These are phyloP conservation scores for Todiramphus chloris DNA, from an alignment of 2,113 vertebrate species.

Conservation along the genomic window DNA sequence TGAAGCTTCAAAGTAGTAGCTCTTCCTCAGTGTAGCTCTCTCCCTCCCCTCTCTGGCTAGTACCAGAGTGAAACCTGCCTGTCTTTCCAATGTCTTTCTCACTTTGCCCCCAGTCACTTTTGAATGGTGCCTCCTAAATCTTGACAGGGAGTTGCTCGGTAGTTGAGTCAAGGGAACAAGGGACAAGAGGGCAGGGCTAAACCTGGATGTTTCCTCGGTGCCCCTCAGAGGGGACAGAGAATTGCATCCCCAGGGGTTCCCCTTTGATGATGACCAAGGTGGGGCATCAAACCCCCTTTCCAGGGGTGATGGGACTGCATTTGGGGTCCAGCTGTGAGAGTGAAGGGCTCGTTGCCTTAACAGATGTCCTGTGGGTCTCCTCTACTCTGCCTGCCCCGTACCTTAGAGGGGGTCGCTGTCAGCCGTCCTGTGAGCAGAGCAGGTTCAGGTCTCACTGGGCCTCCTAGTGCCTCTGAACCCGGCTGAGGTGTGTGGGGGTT, in stretches of 20 bases:
- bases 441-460: neutral
- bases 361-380: neutral
- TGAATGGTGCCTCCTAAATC: neutral
- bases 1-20: neutral
- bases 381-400: neutral
- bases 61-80: neutral
- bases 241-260: neutral
- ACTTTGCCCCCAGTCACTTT: neutral
- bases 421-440: neutral
- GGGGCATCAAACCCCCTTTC: neutral
- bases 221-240: neutral
- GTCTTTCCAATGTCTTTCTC: neutral
- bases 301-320: neutral
- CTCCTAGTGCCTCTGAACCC: neutral
- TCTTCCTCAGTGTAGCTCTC: neutral
- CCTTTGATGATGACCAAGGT: neutral
- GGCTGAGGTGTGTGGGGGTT: rapidly evolving
- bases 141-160: neutral
- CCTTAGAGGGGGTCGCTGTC: neutral
- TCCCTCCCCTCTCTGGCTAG: neutral
- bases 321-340: neutral
- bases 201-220: neutral
- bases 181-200: rapidly evolving
- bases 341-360: neutral
- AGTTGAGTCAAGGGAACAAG: neutral